phyloP scores from a whole-genome alignment of 2,888 invertebrate genomes.

The Stenoptilia bipunctidactyla region DNA sequence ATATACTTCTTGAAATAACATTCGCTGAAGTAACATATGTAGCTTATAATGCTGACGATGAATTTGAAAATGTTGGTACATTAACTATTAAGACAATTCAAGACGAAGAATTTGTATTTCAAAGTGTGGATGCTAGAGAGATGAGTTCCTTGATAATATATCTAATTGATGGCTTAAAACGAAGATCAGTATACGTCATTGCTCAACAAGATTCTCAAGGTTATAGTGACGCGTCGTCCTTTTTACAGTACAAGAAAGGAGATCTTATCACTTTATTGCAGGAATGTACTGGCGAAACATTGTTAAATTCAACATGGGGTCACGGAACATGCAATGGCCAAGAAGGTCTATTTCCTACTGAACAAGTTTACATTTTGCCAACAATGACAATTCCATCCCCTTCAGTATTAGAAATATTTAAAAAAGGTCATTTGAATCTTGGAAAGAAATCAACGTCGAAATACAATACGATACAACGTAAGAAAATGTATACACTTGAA shows the following conservation, averaged over 20 bases:
- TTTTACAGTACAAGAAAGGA: slow-evolving; percentile 75
- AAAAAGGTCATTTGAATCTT: slow-evolving; percentile 64
- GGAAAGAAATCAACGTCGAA: slow-evolving; percentile 54
- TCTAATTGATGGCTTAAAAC: slow-evolving; percentile 88
- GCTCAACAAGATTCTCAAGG: slow-evolving; percentile 75
- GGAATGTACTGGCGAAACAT: slow-evolving; percentile 79
- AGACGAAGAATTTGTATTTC: slow-evolving; percentile 91
- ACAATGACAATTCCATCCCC: slow-evolving; percentile 81
- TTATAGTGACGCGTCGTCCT: slow-evolving; percentile 67
- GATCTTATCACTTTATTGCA: slow-evolving; percentile 87
- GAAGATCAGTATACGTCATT: slow-evolving; percentile 86
- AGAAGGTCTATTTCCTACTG: slow-evolving; percentile 88
- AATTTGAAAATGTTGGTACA: slow-evolving; percentile 69
- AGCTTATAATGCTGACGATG: slow-evolving; percentile 65
- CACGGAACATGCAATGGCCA: slow-evolving; percentile 78
- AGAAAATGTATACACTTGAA: slow-evolving; percentile 85
- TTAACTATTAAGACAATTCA: slow-evolving; percentile 86
- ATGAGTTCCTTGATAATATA: slow-evolving; percentile 85
- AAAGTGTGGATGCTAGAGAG: slow-evolving; percentile 89
- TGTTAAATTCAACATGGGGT: slow-evolving; percentile 80
- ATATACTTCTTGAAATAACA: slow-evolving; percentile 87
- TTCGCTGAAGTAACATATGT: slow-evolving; percentile 90
- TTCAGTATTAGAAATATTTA: slow-evolving; percentile 75
- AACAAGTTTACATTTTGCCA: slow-evolving; percentile 88
- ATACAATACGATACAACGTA: slow-evolving; percentile 72